A percentile compares a stretch with the other conserved stretches of the same genome.
Evolutionary conservation across 2,797 vertebrate genomes (phyloP).

Genomic region (Lagocephalus sceleratus): DNA sequence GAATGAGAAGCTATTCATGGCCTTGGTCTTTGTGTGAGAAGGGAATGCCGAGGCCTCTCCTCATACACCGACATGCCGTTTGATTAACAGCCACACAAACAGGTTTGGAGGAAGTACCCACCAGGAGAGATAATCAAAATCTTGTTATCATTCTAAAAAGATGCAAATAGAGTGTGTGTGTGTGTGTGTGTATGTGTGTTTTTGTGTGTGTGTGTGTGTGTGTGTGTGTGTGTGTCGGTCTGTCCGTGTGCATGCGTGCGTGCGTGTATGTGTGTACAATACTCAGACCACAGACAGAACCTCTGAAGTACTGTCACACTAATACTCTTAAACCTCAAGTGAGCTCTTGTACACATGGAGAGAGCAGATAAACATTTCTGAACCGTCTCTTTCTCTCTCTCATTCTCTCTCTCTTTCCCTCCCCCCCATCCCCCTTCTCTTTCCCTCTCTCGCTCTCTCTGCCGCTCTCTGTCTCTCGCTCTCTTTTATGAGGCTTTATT

Average conservation of each 20-base stretch:
- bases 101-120: constrained; percentile 61
- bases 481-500: no score
- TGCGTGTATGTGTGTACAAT: constrained; percentile 22
- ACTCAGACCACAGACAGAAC: constrained; percentile 61
- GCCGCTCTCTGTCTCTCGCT: no score
- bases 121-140: constrained; percentile 66
- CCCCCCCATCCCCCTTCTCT: no score
- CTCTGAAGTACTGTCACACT: constrained; percentile 63
- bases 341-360: constrained; percentile 55
- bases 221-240: constrained; percentile 28
- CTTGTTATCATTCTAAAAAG: constrained; percentile 68
- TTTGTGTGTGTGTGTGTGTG: constrained; percentile 26
- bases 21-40: constrained; percentile 52
- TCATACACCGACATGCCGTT: constrained; percentile 63
- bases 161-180: constrained; percentile 60
- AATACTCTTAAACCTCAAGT: constrained; percentile 72
- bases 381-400: not conserved
- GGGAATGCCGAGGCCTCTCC: constrained; percentile 61
- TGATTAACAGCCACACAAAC: constrained; percentile 73
- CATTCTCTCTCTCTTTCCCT: no score
- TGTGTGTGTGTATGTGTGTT: constrained; percentile 14
- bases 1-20: constrained; percentile 40
- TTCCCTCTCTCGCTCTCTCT: no score
- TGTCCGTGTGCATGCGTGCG: not conserved
- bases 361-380: constrained; percentile 60